Evolutionary conservation across 2,888 invertebrate genomes (phyloP), one percentile per base, ranked within the genome.

Genomic region (Clusia tigrina): DNA sequence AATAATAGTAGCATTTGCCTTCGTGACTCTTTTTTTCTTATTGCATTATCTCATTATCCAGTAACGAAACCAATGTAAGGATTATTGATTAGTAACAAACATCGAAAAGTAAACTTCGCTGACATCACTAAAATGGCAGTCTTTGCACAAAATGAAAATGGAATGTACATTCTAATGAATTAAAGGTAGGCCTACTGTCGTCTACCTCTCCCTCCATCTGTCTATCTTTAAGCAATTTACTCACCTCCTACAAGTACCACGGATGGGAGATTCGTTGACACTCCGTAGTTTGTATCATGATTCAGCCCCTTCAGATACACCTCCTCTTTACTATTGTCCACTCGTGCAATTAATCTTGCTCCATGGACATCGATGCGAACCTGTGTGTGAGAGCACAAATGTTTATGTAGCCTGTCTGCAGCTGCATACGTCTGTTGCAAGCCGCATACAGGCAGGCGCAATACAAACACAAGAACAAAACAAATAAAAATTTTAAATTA

Each of bases 231-330:
- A 42, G 42, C 24, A 54, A 57, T 54, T 46, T 71, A 72, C 84
- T 86, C 85, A 93, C 94, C 94, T 86, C 95, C 95, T 77, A 95
- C 92, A 68, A 95, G 87, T 70, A 95, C 94, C 53, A 94, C 93
- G 12, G 94, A 94, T 58, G 91, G 92, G 65, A 95, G 87, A 82
- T 94, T 94, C 73, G 91, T 91, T 53, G 92, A 89, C 32, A 94
- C 93, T 5, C 94, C 94, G 79, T 95, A 95, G 85, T 93, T 93
- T 66, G 91, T 91, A 77, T 92, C 91, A 73, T 91, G 90, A 82
- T 92, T 90, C 65, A 95, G 85, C 59, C 95, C 94, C 85, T 92
- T 90, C 63, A 95, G 86, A 78, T 90, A 91, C 1, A 92, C 92
- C 84, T 94, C 93, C 80, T 90, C 91, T 73, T 90, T 90, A 66